Conservation (phyloP, 2,888 invertebrate species). For the Cheilosia pagana region DNA sequence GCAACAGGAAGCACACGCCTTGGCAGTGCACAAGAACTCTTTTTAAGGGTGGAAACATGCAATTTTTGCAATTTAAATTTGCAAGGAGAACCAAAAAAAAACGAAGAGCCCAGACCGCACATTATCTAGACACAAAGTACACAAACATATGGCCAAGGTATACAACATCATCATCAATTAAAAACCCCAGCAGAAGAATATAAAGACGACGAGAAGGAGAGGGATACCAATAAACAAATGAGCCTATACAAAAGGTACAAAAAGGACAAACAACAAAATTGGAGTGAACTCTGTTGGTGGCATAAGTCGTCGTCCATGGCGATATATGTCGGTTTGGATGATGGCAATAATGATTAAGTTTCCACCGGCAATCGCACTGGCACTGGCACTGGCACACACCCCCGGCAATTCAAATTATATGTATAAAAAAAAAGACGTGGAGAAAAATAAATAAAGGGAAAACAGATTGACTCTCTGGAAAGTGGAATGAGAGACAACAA, state of each 20-base stretch:
- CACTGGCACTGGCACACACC: conserved; percentile 46
- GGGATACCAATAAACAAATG: conserved; percentile 67
- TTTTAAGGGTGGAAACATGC: conserved; percentile 46
- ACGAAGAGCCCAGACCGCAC: conserved; percentile 19
- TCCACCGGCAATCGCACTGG: conserved; percentile 38
- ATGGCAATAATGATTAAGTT: conserved; percentile 66
- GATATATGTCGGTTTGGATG: conserved; percentile 68
- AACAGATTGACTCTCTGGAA: conserved; percentile 61
- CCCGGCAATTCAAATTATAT: conserved; percentile 55
- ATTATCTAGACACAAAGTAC: conserved; percentile 29
- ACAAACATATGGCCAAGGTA: conserved; percentile 68
- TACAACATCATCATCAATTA: conserved; percentile 67
- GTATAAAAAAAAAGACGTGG: conserved; percentile 1
- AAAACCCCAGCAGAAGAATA: conserved; percentile 12
- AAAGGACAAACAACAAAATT: conserved; percentile 23
- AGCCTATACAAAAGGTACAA: conserved; percentile 38
- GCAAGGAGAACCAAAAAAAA: conserved; percentile 22
- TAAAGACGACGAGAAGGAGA: conserved; percentile 21
- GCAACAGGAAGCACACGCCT: conserved; percentile 68
- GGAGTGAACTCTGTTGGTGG: conserved; percentile 70
- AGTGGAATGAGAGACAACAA: conserved; percentile 29
- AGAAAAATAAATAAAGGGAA: conserved; percentile 39
- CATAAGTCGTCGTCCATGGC: conserved; percentile 71
- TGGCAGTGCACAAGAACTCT: conserved; percentile 52
- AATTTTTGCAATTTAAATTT: conserved; percentile 70